Percentiles rank a stretch among this genome's conserved stretches.
phyloP scores from a whole-genome alignment of 2,888 invertebrate species.

The Epirrhoe tristata region DNA sequence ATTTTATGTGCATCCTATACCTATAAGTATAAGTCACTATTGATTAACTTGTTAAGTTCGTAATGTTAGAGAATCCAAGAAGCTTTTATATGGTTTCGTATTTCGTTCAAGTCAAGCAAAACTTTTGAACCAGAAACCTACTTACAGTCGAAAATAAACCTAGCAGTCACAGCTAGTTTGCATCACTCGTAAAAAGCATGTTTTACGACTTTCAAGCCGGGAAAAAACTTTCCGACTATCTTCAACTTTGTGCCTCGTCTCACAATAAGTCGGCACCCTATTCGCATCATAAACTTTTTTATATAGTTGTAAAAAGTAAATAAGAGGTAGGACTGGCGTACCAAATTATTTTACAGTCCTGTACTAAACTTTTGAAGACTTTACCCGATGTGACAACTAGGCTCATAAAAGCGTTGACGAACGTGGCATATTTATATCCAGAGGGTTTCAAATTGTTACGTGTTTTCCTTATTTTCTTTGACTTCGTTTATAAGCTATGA shows the following conservation, averaged over 20 bases:
- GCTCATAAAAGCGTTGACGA: not conserved
- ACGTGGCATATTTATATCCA: not conserved
- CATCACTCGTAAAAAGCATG: conserved; percentile 30
- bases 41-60: too few relatives aligned
- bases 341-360: conserved; percentile 20
- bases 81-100: not conserved
- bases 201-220: conserved; percentile 29
- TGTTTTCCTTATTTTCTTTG: not conserved
- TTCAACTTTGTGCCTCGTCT: conserved; percentile 25
- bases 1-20: too few relatives aligned
- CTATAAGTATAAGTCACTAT: too few relatives aligned
- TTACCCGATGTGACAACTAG: not conserved
- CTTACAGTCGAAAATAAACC: conserved; percentile 28
- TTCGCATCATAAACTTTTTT: conserved; percentile 26
- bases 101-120: conserved; percentile 1
- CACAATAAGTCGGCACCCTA: conserved; percentile 24
- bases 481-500: not conserved
- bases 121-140: conserved; percentile 9
- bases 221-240: conserved; percentile 30
- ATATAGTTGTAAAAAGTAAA: conserved; percentile 29
- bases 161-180: conserved; percentile 46
- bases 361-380: conserved; percentile 5
- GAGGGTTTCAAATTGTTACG: not conserved
- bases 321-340: conserved; percentile 11
- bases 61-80: too few relatives aligned